phyloP scores from a whole-genome alignment of 2,888 invertebrate genomes.

The Sesia apiformis region DNA sequence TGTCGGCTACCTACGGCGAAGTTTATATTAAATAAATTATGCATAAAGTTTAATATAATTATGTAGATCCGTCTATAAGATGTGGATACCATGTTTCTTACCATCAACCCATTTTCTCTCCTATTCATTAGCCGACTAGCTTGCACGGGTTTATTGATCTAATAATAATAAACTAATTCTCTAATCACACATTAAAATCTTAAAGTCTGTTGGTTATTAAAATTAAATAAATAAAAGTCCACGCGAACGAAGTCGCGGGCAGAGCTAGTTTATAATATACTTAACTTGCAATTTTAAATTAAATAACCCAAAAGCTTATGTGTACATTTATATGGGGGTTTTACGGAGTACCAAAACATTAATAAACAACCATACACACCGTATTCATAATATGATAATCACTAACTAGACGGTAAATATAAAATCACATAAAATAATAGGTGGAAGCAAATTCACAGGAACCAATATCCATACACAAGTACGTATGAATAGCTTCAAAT shows the following conservation, averaged over 20 bases:
- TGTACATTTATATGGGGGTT: too few species aligned
- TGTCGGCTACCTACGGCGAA: conserved; percentile 17
- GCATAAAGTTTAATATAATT: background rate
- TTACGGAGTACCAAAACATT: background rate
- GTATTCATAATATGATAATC: background rate
- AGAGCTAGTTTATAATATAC: background rate
- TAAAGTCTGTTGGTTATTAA: too few species aligned
- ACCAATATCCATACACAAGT: conserved; percentile 3
- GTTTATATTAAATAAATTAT: conserved; percentile 2
- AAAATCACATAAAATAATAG: background rate
- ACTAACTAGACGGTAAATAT: background rate
- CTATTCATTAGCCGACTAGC: too few species aligned
- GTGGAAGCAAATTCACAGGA: conserved; percentile 7
- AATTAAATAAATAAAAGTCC: too few species aligned
- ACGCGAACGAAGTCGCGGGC: too few species aligned
- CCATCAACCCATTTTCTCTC: too few species aligned
- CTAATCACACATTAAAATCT: too few species aligned
- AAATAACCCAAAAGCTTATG: too few species aligned
- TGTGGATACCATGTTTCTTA: too few species aligned
- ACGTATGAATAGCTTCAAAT: conserved; percentile 14
- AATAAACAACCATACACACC: background rate
- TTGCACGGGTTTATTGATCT: too few species aligned
- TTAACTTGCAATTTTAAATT: background rate
- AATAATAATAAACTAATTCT: too few species aligned
- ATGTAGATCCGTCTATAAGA: too few species aligned